phyloP scores from a whole-genome alignment of 1,140 invertebrate species.

The Drosophila melanica region DNA sequence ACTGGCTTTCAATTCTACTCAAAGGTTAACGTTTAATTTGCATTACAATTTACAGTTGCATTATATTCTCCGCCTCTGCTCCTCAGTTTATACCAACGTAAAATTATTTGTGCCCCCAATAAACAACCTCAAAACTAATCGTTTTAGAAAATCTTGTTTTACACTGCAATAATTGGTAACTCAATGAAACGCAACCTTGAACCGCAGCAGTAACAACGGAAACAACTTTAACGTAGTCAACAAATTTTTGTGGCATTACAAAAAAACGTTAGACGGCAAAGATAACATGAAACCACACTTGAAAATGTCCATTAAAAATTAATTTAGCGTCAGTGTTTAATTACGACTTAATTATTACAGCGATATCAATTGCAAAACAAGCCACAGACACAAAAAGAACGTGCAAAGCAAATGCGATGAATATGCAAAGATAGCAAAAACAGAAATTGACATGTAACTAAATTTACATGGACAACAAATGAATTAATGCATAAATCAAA shows the following conservation, averaged over 20 bases:
- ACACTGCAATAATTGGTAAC: conserved; percentile 22
- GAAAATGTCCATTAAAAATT: conserved; percentile 39
- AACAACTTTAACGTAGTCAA: conserved; percentile 26
- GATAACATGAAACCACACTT: conserved; percentile 27
- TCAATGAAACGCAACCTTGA: conserved; percentile 32
- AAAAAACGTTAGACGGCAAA: conserved; percentile 19
- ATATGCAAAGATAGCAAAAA: conserved; percentile 13
- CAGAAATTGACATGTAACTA: conserved; percentile 2
- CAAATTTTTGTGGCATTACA: conserved; percentile 15
- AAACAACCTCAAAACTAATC: not conserved
- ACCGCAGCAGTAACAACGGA: conserved; percentile 9
- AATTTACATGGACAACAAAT: conserved; percentile 17
- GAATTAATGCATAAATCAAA: conserved; percentile 3
- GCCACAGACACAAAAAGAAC: conserved; percentile 29
- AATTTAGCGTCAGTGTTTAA: conserved; percentile 52
- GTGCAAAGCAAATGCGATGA: conserved; percentile 23
- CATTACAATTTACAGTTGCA: no score
- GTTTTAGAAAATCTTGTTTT: not conserved
- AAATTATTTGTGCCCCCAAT: not conserved
- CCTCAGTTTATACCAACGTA: not conserved
- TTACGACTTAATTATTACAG: conserved; percentile 54
- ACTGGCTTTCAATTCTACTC: no score
- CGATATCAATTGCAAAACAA: conserved; percentile 46
- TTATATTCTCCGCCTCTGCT: no score
- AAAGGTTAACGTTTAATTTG: no score